Conservation (phyloP, 2,113 vertebrate genomes). For the Lophotis ruficrista region DNA sequence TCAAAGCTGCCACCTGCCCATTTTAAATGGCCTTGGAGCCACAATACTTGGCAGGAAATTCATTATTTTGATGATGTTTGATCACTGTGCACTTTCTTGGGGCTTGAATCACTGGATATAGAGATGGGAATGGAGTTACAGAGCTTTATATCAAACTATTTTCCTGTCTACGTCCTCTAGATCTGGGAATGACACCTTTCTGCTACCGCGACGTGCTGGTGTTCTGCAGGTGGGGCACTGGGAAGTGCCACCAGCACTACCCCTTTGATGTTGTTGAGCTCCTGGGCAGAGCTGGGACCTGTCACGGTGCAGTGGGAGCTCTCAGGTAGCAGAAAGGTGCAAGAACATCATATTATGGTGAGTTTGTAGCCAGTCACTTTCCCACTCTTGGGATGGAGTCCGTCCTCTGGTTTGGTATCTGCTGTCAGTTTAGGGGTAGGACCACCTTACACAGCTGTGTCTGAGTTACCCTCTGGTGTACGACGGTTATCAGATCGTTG, state of each 20-base stretch:
- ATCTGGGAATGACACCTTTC: not conserved
- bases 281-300: not conserved
- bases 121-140: not conserved
- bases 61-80: slow-evolving; percentile 12
- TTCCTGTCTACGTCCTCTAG: not conserved
- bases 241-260: not conserved
- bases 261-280: not conserved
- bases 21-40: not conserved
- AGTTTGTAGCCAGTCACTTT: not conserved
- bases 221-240: not conserved
- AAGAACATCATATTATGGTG: not conserved
- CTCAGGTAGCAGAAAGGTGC: not conserved
- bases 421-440: not conserved
- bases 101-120: not conserved
- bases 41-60: not conserved
- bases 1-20: slow-evolving; percentile 3
- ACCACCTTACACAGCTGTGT: not conserved
- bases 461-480: not conserved
- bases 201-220: rapidly evolving
- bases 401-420: not conserved
- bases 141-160: not conserved
- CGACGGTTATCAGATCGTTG: not conserved
- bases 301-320: not conserved
- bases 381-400: not conserved
- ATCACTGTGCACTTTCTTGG: slow-evolving; percentile 47